Evolutionary conservation across 2,888 invertebrate species (phyloP).

Genomic region (Orchesellides sinensis): DNA sequence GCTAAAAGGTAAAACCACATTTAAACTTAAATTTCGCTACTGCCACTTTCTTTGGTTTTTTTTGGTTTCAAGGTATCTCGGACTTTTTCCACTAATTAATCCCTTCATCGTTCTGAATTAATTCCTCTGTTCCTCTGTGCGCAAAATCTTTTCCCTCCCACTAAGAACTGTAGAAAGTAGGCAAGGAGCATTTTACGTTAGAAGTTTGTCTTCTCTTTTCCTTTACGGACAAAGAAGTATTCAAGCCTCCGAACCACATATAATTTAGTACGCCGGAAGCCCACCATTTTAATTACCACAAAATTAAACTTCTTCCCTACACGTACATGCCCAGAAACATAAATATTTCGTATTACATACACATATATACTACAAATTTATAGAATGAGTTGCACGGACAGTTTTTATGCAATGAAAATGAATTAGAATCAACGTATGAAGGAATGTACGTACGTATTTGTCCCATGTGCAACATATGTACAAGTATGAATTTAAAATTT

Average conservation of each 20-base stretch:
- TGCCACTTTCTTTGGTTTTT: conserved; percentile 53
- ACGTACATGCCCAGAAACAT: neutral
- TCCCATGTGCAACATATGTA: conserved; percentile 18
- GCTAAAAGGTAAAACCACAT: conserved; percentile 49
- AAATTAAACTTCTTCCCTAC: conserved; percentile 56
- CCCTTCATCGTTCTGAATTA: conserved; percentile 63
- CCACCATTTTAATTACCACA: conserved; percentile 59
- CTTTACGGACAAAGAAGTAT: conserved; percentile 16
- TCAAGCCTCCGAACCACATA: neutral
- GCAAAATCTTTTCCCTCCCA: conserved; percentile 32
- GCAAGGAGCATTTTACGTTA: no score
- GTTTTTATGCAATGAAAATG: conserved; percentile 39
- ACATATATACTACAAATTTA: neutral
- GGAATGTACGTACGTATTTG: no score
- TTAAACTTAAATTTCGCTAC: conserved; percentile 48
- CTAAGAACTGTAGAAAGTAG: neutral
- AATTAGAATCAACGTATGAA: conserved; percentile 26
- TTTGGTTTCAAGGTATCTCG: conserved; percentile 57
- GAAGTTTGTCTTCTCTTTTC: neutral
- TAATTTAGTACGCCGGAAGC: conserved; percentile 26
- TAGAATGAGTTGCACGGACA: neutral
- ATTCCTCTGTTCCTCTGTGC: conserved; percentile 48
- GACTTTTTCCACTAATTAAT: conserved; percentile 65
- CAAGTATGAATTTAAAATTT: no score
- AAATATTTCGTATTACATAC: neutral